A percentile compares a stretch with the other conserved stretches of the same genome.
Evolutionary conservation across 2,113 vertebrate species (phyloP).

Genomic region (Lipotes vexillifer): DNA sequence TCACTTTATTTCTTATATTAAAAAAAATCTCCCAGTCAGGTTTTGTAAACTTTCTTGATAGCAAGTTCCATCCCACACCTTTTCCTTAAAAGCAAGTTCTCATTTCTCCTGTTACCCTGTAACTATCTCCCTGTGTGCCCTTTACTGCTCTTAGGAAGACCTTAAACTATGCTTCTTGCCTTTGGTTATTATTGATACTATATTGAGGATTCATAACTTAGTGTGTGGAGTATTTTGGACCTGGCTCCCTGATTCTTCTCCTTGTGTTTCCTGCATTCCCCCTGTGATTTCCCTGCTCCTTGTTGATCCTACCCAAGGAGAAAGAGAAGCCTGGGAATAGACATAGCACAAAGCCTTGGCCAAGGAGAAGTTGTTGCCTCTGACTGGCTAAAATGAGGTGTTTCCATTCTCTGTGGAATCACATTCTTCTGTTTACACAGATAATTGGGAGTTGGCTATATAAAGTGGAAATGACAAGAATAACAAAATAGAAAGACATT

Average conservation of each 20-base stretch:
- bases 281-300: background rate
- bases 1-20: background rate
- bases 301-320: background rate
- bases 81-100: background rate
- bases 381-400: background rate
- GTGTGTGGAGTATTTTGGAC: background rate
- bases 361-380: background rate
- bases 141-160: background rate
- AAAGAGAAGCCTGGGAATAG: background rate
- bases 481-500: slow-evolving; percentile 8
- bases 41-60: background rate
- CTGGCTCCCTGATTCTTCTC: background rate
- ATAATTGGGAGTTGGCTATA: slow-evolving; percentile 23
- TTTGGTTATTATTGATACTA: slow-evolving; percentile 3
- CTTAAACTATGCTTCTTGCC: background rate
- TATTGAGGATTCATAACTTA: background rate
- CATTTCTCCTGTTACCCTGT: background rate
- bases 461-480: slow-evolving; percentile 18
- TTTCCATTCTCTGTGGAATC: background rate
- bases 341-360: background rate
- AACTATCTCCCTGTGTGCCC: background rate
- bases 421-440: background rate
- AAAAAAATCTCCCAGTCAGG: background rate
- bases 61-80: background rate
- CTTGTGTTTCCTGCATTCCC: background rate